phyloP scores from a whole-genome alignment of 2,113 vertebrate species.

The Xenopus laevis region DNA sequence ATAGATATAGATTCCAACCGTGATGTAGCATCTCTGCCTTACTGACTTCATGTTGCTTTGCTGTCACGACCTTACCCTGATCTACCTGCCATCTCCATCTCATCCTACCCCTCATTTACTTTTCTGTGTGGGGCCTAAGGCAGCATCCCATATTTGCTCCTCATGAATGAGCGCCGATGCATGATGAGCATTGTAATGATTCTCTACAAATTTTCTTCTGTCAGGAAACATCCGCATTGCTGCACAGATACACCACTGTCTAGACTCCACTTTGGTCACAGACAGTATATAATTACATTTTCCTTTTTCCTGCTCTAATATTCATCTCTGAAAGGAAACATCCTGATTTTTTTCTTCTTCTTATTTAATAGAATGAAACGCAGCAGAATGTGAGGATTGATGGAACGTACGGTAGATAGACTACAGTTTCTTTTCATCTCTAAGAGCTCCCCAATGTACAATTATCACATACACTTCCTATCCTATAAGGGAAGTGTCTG shows the following conservation, averaged over 20 bases:
- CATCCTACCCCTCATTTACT: too few species aligned
- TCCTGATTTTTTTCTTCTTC: conserved; percentile 55
- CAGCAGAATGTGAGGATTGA: conserved; percentile 51
- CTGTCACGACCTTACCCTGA: too few species aligned
- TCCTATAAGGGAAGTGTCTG: conserved; percentile 69
- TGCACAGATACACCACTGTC: conserved; percentile 47
- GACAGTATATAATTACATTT: conserved; percentile 58
- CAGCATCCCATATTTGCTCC: too few species aligned
- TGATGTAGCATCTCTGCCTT: too few species aligned
- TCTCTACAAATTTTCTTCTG: not conserved
- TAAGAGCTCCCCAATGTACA: conserved; percentile 58
- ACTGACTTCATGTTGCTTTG: too few species aligned
- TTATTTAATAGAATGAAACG: conserved; percentile 49
- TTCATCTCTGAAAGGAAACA: conserved; percentile 65
- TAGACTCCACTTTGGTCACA: conserved; percentile 50
- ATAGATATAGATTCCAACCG: too few species aligned
- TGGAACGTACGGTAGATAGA: conserved; percentile 46
- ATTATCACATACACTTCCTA: conserved; percentile 64
- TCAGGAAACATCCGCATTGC: conserved; percentile 25
- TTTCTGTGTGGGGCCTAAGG: too few species aligned
- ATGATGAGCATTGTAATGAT: too few species aligned
- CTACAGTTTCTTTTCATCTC: conserved; percentile 61
- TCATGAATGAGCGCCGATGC: too few species aligned
- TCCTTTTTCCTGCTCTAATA: conserved; percentile 66
- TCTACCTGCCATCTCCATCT: too few species aligned